phyloP scores from a whole-genome alignment of 2,888 invertebrate genomes.

The Pandemis cinnamomeana region DNA sequence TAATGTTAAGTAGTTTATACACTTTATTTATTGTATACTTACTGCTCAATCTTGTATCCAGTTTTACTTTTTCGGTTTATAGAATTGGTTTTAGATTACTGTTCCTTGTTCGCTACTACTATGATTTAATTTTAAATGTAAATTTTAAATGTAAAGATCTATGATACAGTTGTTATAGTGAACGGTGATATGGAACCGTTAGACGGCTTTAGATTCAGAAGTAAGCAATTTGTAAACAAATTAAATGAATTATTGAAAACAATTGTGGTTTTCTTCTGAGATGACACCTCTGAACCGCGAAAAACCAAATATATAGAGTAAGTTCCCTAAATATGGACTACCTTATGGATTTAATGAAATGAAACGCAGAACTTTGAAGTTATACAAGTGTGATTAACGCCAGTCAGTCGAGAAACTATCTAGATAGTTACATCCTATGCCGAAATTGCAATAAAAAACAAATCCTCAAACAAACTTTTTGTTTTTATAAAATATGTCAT shows the following conservation, averaged over 20 bases:
- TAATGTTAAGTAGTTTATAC: constrained; percentile 67
- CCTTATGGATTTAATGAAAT: too few relatives aligned
- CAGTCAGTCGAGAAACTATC: too few relatives aligned
- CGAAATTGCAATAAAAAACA: too few relatives aligned
- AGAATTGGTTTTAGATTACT: constrained; percentile 46
- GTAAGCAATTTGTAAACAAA: constrained; percentile 70
- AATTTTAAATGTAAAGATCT: constrained; percentile 36
- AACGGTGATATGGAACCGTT: constrained; percentile 45
- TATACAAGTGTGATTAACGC: too few relatives aligned
- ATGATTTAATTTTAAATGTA: constrained; percentile 14
- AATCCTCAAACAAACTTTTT: too few relatives aligned
- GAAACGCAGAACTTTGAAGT: too few relatives aligned
- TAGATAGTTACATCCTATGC: too few relatives aligned
- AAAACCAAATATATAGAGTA: too few relatives aligned
- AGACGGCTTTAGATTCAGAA: constrained; percentile 59
- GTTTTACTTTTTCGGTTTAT: constrained; percentile 47
- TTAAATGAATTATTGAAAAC: constrained; percentile 60
- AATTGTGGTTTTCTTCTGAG: constrained; percentile 36
- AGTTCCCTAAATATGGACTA: too few relatives aligned
- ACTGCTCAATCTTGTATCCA: constrained; percentile 66
- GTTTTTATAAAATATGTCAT: too few relatives aligned
- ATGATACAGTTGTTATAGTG: constrained; percentile 38
- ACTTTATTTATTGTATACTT: constrained; percentile 63
- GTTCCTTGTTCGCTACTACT: constrained; percentile 24
- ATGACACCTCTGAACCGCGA: too few relatives aligned